These are phyloP conservation scores for Zaprionus obscuricornis DNA, from an alignment of 2,888 invertebrate genomes.

Conservation along the genomic window DNA sequence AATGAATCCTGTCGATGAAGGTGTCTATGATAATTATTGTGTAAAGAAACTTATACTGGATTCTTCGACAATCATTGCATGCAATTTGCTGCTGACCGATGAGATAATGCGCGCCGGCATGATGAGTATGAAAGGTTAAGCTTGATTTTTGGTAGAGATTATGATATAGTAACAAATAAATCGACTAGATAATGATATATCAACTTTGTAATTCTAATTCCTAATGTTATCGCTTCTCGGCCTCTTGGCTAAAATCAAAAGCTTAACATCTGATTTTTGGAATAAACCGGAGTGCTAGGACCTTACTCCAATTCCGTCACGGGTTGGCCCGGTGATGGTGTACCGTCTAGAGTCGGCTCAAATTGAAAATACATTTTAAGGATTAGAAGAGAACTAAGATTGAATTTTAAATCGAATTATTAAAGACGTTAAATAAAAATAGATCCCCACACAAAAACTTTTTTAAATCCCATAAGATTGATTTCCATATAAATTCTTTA, in stretches of 20 bases:
- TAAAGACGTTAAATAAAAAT: too few relatives aligned
- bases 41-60: constrained; percentile 98
- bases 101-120: constrained; percentile 99
- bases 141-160: too few relatives aligned
- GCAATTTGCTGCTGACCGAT: constrained; percentile 97
- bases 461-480: too few relatives aligned
- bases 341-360: constrained; percentile 81
- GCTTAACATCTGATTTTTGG: constrained; percentile 86
- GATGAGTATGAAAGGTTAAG: constrained; percentile 92
- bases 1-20: constrained; percentile 91
- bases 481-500: too few relatives aligned
- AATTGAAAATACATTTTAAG: constrained; percentile 5
- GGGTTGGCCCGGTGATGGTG: constrained; percentile 88
- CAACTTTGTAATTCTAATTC: too few relatives aligned
- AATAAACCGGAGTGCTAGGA: constrained; percentile 85
- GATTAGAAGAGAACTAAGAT: too few relatives aligned
- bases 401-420: too few relatives aligned
- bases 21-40: constrained; percentile 96
- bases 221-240: constrained; percentile 82
- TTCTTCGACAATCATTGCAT: constrained; percentile 98
- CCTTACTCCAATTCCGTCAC: constrained; percentile 87
- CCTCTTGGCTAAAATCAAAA: constrained; percentile 86
- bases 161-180: too few relatives aligned
- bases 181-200: too few relatives aligned
- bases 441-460: too few relatives aligned